Evolutionary conservation across 2,113 vertebrate genomes (phyloP).

Genomic region (Hemiprocne comata): DNA sequence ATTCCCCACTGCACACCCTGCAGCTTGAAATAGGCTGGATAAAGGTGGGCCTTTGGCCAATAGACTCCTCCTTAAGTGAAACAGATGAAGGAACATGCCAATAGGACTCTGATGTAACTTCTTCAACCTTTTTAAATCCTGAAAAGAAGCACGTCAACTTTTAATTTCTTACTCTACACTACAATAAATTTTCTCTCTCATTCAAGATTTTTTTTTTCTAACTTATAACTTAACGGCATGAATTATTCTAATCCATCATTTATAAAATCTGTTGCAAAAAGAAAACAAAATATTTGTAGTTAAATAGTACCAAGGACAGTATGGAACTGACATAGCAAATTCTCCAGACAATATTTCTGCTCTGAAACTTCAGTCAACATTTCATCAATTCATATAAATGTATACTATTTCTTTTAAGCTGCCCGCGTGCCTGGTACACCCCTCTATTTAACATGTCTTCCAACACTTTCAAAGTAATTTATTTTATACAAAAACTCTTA

Average conservation of each 20-base stretch:
- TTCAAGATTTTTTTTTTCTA: neutral
- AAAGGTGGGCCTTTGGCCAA: constrained; percentile 89
- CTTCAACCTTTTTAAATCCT: constrained; percentile 84
- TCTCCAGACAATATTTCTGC: neutral
- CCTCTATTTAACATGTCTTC: neutral
- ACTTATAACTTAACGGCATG: neutral
- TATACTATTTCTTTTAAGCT: neutral
- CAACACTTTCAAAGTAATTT: neutral
- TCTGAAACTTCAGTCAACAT: neutral
- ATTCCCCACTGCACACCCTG: constrained; percentile 85
- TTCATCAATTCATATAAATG: neutral
- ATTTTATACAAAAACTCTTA: neutral
- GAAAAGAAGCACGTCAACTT: constrained; percentile 89
- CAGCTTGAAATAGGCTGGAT: constrained; percentile 88
- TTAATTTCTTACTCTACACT: constrained; percentile 74
- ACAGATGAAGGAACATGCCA: constrained; percentile 81
- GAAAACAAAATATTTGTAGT: neutral
- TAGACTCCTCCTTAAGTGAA: constrained; percentile 84
- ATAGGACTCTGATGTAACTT: constrained; percentile 77
- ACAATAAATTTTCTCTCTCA: constrained; percentile 28
- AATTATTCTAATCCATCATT: constrained; percentile 10
- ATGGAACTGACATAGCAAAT: neutral
- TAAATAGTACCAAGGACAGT: neutral
- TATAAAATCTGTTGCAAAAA: constrained; percentile 26
- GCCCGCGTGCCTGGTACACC: neutral